Evolutionary conservation across 2,888 invertebrate species (phyloP), one percentile per base, ranked within the genome.

Genomic region (Vanessa cardui): DNA sequence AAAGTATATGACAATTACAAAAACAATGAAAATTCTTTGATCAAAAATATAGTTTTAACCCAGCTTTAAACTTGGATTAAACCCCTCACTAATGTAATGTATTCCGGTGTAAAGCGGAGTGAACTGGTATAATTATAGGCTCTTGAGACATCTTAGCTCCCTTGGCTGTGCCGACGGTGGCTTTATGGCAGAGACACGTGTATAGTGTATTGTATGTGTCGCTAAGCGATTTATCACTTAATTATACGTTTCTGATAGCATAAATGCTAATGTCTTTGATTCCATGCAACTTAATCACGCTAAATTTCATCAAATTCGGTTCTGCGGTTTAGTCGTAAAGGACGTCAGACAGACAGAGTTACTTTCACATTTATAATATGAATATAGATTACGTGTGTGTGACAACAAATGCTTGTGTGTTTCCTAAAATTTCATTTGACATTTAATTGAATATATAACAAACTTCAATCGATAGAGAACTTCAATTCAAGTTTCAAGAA

Each of bases 41-140:
- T 52, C 6, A 52, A 9, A 52, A 21, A 6, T n/a, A 54, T n/a
- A n/a, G 31, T n/a, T 56, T 56, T 18, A 18, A 16, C 31, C 56
- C n/a, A 18, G 7, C 5, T 2, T 39, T 0, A n/a, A 39, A 4
- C 39, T 39, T 9, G 39, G 33, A 9, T 56, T 26, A 33, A 18
- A 39, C 5, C 33, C 56, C 9, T 7, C 31, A n/a, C 16, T 58
- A 61, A 20, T 49, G 49, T 50, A 62, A 62, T 62, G 39, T 64
- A 46, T 54, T 61, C 39, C 61, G 60, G 61, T 54, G 60, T 54
- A 54, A 59, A 33, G 18, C 39, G 18, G 56, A 56, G 33, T 56
- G 60, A 47, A 54, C 63, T 58, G 54, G 65, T 59, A 26, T 39
- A 56, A 66, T 66, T 61, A 66, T 54, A 54, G 46, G 54, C 65